Percentiles rank a stretch among this genome's conserved stretches.
Evolutionary conservation across 2,888 invertebrate species (phyloP).

Genomic region (Agrypnus murinus): DNA sequence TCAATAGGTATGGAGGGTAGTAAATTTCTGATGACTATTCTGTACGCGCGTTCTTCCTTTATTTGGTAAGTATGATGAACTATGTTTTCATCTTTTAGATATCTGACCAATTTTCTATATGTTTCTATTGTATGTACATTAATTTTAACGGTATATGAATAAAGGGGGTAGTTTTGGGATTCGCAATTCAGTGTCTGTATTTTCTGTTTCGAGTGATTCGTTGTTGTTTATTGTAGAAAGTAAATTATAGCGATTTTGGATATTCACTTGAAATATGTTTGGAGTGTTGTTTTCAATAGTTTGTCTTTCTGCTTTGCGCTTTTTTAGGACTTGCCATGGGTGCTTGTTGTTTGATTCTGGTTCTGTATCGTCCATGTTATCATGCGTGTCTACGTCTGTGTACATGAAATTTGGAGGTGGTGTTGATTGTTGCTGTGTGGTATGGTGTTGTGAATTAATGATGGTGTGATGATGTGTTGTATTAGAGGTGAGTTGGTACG

Average conservation of each 20-base stretch:
- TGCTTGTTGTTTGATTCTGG: slow-evolving; percentile 1
- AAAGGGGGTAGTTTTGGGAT: slow-evolving; percentile 2
- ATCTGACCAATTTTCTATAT: slow-evolving; percentile 23
- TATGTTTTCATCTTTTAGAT: slow-evolving; percentile 24
- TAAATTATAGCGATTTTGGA: not conserved
- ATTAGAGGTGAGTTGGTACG: too few relatives aligned
- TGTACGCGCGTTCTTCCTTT: slow-evolving; percentile 31
- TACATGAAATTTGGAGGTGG: too few relatives aligned
- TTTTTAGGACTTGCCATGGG: not conserved
- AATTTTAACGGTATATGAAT: slow-evolving; percentile 33
- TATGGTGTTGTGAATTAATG: too few relatives aligned
- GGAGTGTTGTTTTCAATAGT: not conserved
- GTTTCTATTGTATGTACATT: slow-evolving; percentile 18
- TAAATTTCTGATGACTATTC: slow-evolving; percentile 28
- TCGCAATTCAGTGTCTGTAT: slow-evolving; percentile 3
- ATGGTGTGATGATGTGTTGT: too few relatives aligned
- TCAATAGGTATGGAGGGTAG: too few relatives aligned
- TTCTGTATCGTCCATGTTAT: too few relatives aligned
- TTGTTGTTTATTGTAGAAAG: slow-evolving; percentile 14
- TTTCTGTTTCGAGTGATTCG: not conserved
- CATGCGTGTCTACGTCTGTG: too few relatives aligned
- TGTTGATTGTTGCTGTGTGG: too few relatives aligned
- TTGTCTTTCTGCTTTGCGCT: not conserved
- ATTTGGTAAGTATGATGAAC: slow-evolving; percentile 30
- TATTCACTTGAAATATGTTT: too few relatives aligned